Base-by-base conservation (phyloP, 2,113 vertebrate genomes). In the Junco hyemalis region DNA sequence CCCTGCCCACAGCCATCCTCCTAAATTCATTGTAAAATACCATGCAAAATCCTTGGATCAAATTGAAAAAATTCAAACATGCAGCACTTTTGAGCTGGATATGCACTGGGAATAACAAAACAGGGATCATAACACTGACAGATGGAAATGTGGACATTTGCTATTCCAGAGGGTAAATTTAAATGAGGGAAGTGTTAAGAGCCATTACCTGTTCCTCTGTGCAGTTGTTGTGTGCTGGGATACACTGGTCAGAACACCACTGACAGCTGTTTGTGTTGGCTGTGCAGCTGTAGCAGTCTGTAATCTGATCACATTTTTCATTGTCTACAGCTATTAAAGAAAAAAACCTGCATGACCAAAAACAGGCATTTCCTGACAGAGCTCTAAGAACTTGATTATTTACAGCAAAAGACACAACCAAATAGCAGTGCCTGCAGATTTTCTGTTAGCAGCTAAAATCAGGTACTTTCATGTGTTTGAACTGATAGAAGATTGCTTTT, bases 261-360 rank as follows among this genome's bases (percentile, higher is more conserved):
- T 99, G 99, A 95, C 99, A 99, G 96, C 97, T 98, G 83, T 99
- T 99, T 56, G 98, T 99, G 95, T 99, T 99, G 44, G 98, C 98
- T 2, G 99, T 99, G 95, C 99, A 99, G 96, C 99, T 99, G 97
- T 99, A 99, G 97, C 99, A 99, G 98, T 99, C 99, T 1, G 98
- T 99, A 96, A 99, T 99, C 96, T 99, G 99, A 96, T 99, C 98
- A 94, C 99, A 99, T 90, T 98, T 98, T 94, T 99, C 99, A 91
- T 94, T 98, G 70, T 99, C 99, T 47, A 97, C 95, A 94, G 96
- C 99, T 99, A 97, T 33, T 92, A 83, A 96, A 97, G 90, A 95
- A 97, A 97, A 95, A 96, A 97, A 83, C 93, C 95, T 91, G 92
- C 88, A 93, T 97, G 96, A 96, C 93, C 94, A 91, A 97, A 95